Evolutionary conservation across 1,140 invertebrate species (phyloP).

Genomic region (Neomicropteryx cornuta): DNA sequence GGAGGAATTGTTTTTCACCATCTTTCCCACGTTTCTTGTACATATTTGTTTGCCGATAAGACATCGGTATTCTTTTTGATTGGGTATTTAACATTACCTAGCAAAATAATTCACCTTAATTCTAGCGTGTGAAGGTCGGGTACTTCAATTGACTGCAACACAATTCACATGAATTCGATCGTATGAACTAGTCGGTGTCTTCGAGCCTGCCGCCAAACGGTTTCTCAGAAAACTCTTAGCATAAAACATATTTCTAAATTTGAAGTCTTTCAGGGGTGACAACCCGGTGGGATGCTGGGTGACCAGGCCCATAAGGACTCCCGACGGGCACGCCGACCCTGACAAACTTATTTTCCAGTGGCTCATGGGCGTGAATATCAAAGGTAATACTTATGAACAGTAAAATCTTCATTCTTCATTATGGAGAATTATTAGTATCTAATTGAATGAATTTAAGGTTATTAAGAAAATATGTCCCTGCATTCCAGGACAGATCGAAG

Average conservation of each 20-base stretch:
- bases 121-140: background rate
- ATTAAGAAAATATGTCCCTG: background rate
- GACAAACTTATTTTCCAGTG: conserved; percentile 28
- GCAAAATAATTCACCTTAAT: background rate
- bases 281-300: conserved; percentile 35
- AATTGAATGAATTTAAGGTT: background rate
- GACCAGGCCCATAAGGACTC: conserved; percentile 21
- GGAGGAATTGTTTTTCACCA: too few species aligned
- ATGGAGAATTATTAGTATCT: background rate
- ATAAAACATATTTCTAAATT: background rate
- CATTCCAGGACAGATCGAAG: background rate
- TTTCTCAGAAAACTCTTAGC: background rate
- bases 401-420: background rate
- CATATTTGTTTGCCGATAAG: too few species aligned
- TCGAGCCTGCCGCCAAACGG: background rate
- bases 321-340: conserved; percentile 20
- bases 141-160: background rate
- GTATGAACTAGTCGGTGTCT: background rate
- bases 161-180: background rate
- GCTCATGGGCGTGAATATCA: conserved; percentile 36
- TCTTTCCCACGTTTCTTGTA: too few species aligned
- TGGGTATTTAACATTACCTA: background rate
- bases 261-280: conserved; percentile 23
- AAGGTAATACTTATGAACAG: conserved; percentile 21
- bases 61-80: too few species aligned